phyloP scores from a whole-genome alignment of 35 echinoderm and acorn worm genomes.

The Amphiura filiformis region DNA sequence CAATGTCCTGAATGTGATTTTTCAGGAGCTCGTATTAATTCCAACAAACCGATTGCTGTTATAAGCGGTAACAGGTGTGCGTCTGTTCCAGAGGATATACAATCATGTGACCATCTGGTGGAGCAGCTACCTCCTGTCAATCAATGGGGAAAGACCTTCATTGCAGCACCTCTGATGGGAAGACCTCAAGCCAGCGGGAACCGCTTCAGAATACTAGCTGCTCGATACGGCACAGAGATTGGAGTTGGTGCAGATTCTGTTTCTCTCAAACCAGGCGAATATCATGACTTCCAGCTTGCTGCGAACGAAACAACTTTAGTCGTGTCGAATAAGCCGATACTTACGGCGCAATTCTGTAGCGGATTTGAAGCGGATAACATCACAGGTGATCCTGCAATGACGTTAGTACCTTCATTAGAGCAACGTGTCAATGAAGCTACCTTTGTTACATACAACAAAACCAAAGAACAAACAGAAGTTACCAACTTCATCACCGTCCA shows the following conservation, averaged over 20 bases:
- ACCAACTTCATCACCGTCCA: slow-evolving; percentile 23
- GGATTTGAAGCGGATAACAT: slow-evolving; percentile 18
- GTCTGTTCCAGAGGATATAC: background rate
- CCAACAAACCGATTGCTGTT: slow-evolving; percentile 55
- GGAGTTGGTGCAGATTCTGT: background rate
- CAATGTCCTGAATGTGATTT: slow-evolving; percentile 13
- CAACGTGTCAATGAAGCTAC: slow-evolving; percentile 36
- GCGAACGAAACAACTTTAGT: slow-evolving; percentile 24
- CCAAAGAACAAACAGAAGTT: background rate
- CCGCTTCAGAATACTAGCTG: slow-evolving; percentile 25
- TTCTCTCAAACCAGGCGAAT: background rate
- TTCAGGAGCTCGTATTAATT: slow-evolving; percentile 38
- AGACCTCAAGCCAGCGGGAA: background rate
- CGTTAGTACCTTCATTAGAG: slow-evolving; percentile 47
- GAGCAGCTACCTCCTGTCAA: slow-evolving; percentile 59
- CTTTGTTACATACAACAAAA: slow-evolving; percentile 46
- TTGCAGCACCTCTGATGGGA: slow-evolving; percentile 28
- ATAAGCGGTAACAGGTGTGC: slow-evolving; percentile 43
- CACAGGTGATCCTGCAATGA: slow-evolving; percentile 54
- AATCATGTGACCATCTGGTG: slow-evolving; percentile 48
- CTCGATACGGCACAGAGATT: slow-evolving; percentile 17
- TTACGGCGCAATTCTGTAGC: slow-evolving; percentile 31
- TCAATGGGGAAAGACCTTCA: slow-evolving; percentile 42
- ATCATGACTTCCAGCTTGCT: slow-evolving; percentile 30
- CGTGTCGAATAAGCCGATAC: slow-evolving; percentile 21